These are phyloP conservation scores for Triops cancriformis DNA, from an alignment of 1,140 invertebrate species.

Conservation along the genomic window DNA sequence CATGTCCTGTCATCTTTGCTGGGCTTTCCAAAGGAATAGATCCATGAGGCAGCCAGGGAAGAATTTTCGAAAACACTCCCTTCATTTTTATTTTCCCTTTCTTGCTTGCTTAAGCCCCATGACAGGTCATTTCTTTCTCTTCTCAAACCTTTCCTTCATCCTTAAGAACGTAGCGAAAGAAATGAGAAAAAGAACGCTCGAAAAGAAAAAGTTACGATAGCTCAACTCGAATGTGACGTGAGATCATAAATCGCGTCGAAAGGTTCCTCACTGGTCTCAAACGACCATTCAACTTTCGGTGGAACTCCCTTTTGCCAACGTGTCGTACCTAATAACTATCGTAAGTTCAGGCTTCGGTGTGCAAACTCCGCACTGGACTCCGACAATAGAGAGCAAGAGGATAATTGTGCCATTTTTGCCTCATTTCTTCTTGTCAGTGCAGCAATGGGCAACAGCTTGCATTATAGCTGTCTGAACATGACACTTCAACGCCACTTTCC, in stretches of 20 bases:
- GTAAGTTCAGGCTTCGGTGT: too few species aligned
- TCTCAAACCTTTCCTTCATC: not conserved
- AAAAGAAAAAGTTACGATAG: not conserved
- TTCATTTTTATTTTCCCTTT: not conserved
- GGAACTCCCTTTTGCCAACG: too few species aligned
- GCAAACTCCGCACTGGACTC: too few species aligned
- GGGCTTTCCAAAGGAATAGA: not conserved
- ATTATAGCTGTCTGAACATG: too few species aligned
- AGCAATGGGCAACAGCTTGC: too few species aligned
- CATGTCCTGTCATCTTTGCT: slow-evolving; percentile 7
- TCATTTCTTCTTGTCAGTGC: too few species aligned
- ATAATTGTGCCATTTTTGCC: too few species aligned
- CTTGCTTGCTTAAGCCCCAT: not conserved
- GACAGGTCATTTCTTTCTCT: not conserved
- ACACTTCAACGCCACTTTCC: too few species aligned
- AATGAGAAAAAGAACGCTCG: not conserved
- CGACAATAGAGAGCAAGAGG: too few species aligned
- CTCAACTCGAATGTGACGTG: not conserved
- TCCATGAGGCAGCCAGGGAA: not conserved
- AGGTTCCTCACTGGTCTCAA: not conserved
- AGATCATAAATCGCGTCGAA: not conserved
- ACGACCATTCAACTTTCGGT: too few species aligned
- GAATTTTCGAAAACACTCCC: not conserved
- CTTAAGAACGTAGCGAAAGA: not conserved
- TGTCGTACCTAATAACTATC: too few species aligned